Conservation (phyloP, 2,113 vertebrate species). For the Semnornis frantzii region DNA sequence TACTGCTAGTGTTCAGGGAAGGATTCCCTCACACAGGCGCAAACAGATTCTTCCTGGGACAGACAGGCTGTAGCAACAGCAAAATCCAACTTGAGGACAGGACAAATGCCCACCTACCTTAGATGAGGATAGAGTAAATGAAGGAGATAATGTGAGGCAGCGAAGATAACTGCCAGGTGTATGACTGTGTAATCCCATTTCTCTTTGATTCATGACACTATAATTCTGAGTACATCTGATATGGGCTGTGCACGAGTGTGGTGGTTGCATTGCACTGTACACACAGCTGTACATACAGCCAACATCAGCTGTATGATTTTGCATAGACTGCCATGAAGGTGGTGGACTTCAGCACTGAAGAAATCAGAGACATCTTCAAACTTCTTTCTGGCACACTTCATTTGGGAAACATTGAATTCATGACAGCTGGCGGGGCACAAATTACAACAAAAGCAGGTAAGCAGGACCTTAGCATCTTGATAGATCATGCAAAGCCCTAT, state of each 20-base stretch:
- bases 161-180: background rate
- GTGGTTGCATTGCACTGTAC: background rate
- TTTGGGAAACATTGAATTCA: conserved; percentile 91
- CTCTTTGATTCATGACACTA: background rate
- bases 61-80: background rate
- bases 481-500: background rate
- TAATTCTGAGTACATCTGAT: background rate
- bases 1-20: background rate
- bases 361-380: conserved; percentile 89
- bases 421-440: conserved; percentile 92
- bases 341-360: conserved; percentile 88
- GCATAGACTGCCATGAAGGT: conserved; percentile 86
- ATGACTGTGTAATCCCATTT: background rate
- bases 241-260: background rate
- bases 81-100: background rate
- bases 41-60: background rate
- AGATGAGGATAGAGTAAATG: background rate
- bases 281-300: background rate
- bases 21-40: background rate
- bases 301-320: conserved; percentile 7
- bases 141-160: background rate
- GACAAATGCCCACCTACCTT: background rate
- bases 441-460: conserved; percentile 88
- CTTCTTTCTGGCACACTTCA: conserved; percentile 89
- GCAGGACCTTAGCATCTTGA: background rate